A percentile compares a stretch with the other conserved stretches of the same genome.
Evolutionary conservation across 2,113 vertebrate genomes (phyloP).

Genomic region (Redunca redunca): DNA sequence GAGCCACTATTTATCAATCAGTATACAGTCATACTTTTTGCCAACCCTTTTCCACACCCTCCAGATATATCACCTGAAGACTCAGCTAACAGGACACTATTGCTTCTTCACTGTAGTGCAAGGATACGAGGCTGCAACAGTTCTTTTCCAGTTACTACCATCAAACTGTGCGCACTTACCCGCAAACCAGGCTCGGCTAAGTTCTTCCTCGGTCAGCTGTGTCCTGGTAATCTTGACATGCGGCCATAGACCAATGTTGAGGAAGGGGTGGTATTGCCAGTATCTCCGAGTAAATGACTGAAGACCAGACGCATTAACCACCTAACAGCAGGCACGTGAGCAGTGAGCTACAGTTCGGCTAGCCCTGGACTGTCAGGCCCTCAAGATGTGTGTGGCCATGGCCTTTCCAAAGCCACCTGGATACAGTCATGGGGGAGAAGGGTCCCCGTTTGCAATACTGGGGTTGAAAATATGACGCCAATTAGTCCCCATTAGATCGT

Average conservation of each 20-base stretch:
- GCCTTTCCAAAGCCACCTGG: neutral
- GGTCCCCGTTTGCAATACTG: neutral
- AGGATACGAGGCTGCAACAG: neutral
- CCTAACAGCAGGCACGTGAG: too few species aligned
- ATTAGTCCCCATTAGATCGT: neutral
- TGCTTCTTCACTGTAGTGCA: neutral
- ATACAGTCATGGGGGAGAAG: neutral
- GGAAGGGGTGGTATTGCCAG: too few species aligned
- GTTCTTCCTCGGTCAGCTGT: neutral
- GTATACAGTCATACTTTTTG: neutral
- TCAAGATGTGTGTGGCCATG: too few species aligned
- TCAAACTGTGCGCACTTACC: neutral
- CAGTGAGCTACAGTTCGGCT: neutral
- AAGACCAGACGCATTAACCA: neutral
- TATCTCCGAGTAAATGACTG: neutral
- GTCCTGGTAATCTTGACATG: neutral
- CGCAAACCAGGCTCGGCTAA: neutral
- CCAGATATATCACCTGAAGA: neutral
- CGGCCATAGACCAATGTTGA: neutral
- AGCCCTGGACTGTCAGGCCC: neutral
- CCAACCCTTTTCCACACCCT: neutral
- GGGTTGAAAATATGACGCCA: neutral
- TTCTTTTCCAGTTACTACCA: neutral
- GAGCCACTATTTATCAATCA: neutral
- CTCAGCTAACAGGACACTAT: neutral